phyloP scores from a whole-genome alignment of 2,113 vertebrate species.

The Vulpes ferrilata region DNA sequence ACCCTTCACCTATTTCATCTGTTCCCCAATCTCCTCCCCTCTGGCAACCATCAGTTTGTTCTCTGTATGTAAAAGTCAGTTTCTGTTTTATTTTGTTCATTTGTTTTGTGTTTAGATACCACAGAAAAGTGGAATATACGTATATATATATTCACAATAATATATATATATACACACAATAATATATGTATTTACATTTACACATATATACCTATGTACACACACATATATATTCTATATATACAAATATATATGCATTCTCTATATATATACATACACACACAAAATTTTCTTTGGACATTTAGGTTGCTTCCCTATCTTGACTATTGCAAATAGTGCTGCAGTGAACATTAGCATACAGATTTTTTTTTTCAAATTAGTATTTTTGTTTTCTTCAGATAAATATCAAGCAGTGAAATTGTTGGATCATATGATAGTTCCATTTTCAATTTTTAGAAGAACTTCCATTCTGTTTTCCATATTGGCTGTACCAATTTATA shows the following conservation, averaged over 20 bases:
- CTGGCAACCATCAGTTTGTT: background rate
- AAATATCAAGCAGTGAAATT: background rate
- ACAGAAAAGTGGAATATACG: background rate
- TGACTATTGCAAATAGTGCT: background rate
- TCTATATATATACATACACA: background rate
- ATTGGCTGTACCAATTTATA: background rate
- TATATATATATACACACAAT: too few relatives aligned
- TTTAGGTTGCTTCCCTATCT: background rate
- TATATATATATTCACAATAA: too few relatives aligned
- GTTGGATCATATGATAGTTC: background rate
- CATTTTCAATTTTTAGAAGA: background rate
- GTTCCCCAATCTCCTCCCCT: background rate
- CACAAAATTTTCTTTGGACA: background rate
- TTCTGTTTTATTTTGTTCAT: background rate
- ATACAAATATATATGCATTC: too few relatives aligned
- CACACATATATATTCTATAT: too few relatives aligned
- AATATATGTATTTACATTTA: too few relatives aligned
- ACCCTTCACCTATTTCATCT: background rate
- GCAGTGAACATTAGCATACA: background rate
- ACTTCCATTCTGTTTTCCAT: background rate
- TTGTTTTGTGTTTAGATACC: background rate
- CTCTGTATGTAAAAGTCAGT: background rate
- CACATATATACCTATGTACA: too few relatives aligned
- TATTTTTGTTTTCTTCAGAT: background rate
- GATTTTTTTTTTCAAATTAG: background rate